These are phyloP conservation scores for Homarus americanus DNA, from an alignment of 1,140 invertebrate species.

Conservation along the genomic window DNA sequence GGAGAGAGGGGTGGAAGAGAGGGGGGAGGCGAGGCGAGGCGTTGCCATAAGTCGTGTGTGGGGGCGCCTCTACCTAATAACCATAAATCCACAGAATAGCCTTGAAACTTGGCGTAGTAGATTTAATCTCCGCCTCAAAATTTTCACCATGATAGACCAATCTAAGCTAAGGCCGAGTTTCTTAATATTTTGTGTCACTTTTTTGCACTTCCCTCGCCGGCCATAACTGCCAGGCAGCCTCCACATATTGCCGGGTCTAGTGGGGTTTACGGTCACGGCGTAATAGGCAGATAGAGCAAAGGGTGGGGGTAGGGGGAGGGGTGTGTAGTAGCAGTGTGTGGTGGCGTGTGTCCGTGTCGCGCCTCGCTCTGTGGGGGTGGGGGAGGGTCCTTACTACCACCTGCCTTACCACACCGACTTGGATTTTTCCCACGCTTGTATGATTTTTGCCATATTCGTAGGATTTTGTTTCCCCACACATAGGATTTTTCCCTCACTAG, in stretches of 20 bases:
- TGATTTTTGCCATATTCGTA: no score
- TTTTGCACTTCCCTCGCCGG: neutral
- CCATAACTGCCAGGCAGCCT: neutral
- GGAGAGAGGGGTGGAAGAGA: no score
- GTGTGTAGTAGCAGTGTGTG: neutral
- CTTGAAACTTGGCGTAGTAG: constrained; percentile 15
- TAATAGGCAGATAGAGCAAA: constrained; percentile 6
- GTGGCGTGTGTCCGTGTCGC: no score
- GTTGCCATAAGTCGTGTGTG: neutral
- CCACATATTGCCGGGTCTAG: neutral
- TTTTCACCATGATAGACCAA: constrained; percentile 43
- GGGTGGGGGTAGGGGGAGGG: neutral
- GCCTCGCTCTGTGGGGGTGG: no score
- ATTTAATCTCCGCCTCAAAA: constrained; percentile 21
- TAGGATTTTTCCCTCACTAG: no score
- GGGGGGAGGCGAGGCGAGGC: no score
- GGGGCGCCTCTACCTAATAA: neutral
- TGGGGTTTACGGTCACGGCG: neutral
- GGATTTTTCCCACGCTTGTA: no score
- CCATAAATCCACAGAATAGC: constrained; percentile 31
- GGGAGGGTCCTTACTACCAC: no score
- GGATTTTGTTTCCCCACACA: no score
- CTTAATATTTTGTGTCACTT: constrained; percentile 42
- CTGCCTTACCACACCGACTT: no score
- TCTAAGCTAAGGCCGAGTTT: constrained; percentile 19